These are phyloP conservation scores for Macrocentrus cingulum DNA, from an alignment of 1,140 invertebrate species.

Conservation along the genomic window DNA sequence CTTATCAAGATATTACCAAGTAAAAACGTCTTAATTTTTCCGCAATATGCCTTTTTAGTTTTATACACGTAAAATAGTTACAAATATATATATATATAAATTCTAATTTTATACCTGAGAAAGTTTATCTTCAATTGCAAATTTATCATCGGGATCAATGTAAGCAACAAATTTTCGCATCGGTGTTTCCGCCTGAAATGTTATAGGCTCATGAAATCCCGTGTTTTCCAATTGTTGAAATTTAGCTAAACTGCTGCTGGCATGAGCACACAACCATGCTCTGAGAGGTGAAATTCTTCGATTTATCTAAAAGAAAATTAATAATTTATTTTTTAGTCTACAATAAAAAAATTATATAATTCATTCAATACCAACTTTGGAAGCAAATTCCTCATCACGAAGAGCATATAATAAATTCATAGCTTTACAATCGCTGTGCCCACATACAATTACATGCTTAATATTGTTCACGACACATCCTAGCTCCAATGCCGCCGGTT, in stretches of 20 bases:
- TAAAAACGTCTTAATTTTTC: no score
- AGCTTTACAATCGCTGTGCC: constrained; percentile 97
- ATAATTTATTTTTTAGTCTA: constrained; percentile 10
- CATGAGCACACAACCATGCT: constrained; percentile 90
- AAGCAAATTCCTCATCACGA: constrained; percentile 74
- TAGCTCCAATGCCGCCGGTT: constrained; percentile 91
- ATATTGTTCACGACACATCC: constrained; percentile 93
- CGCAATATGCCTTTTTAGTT: no score
- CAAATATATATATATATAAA: constrained; percentile 19
- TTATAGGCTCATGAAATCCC: constrained; percentile 73
- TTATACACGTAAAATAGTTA: no score
- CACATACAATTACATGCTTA: constrained; percentile 91
- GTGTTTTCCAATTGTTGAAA: constrained; percentile 74
- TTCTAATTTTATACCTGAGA: constrained; percentile 72
- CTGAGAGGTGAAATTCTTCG: constrained; percentile 83
- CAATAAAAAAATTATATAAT: constrained; percentile 1
- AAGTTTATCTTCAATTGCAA: constrained; percentile 86
- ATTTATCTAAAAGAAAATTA: constrained; percentile 65
- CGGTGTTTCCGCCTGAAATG: constrained; percentile 85
- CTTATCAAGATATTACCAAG: no score
- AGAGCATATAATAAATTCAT: constrained; percentile 90
- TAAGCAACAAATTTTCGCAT: constrained; percentile 87
- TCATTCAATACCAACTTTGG: constrained; percentile 57
- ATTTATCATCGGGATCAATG: constrained; percentile 91
- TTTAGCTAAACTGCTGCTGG: constrained; percentile 76